Conservation (phyloP, 2,113 vertebrate genomes). For the Aptenodytes patagonicus region DNA sequence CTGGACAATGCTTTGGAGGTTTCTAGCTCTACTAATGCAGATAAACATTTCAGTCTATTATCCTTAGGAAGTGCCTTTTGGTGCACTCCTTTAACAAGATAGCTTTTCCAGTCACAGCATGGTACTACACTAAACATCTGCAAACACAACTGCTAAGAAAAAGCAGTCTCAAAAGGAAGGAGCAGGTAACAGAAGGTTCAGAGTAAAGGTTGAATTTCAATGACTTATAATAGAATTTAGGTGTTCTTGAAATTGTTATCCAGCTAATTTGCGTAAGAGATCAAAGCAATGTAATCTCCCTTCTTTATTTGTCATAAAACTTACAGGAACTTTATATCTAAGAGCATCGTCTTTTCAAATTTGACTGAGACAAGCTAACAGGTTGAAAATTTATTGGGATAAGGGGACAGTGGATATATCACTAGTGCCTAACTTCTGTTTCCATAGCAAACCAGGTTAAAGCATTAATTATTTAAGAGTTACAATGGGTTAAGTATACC, state of each 20-base stretch:
- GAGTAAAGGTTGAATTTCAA: neutral
- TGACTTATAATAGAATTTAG: neutral
- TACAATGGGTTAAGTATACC: neutral
- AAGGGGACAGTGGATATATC: neutral
- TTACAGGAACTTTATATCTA: neutral
- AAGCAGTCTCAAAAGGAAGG: neutral
- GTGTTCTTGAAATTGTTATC: neutral
- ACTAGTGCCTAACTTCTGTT: neutral
- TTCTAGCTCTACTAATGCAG: neutral
- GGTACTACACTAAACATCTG: neutral
- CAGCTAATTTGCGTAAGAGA: neutral
- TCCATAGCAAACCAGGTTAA: neutral
- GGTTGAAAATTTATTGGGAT: neutral
- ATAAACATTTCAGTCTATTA: neutral
- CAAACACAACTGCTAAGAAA: neutral
- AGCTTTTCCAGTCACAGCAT: neutral
- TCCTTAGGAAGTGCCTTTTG: neutral
- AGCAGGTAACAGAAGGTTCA: neutral
- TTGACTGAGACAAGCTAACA: neutral
- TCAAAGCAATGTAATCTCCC: neutral
- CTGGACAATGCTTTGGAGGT: neutral
- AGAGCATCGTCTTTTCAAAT: neutral
- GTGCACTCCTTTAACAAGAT: neutral
- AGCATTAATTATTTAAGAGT: neutral
- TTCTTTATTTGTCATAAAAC: neutral